Conservation (phyloP, 1,140 invertebrate species). For the Thaumetopoea pityocampa region DNA sequence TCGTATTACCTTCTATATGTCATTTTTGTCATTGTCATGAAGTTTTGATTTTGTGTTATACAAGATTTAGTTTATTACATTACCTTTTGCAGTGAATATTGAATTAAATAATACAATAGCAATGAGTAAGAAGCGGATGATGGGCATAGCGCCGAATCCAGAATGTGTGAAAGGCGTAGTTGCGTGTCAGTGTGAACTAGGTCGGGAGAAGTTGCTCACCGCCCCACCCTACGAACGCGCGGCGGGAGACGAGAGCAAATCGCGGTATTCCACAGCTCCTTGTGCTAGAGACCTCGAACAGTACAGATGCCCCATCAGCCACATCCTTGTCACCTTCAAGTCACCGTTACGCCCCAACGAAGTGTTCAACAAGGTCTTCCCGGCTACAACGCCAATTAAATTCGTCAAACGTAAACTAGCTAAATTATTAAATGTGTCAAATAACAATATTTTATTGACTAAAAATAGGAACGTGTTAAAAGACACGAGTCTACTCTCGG, state of each 20-base stretch:
- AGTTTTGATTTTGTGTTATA: too few species aligned
- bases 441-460: conserved; percentile 53
- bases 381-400: conserved; percentile 56
- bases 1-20: too few species aligned
- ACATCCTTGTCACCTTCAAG: conserved; percentile 56
- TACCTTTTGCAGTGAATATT: conserved; percentile 10
- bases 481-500: conserved; percentile 52
- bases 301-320: conserved; percentile 56
- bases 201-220: conserved; percentile 60
- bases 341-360: conserved; percentile 53
- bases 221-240: conserved; percentile 51
- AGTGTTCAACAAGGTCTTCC: conserved; percentile 63
- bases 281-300: conserved; percentile 46
- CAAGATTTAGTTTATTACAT: too few species aligned
- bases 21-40: too few species aligned
- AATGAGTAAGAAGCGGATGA: conserved; percentile 31
- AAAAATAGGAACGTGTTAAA: conserved; percentile 63
- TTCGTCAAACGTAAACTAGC: conserved; percentile 63
- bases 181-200: conserved; percentile 60
- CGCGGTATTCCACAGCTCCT: conserved; percentile 51
- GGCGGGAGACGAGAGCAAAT: conserved; percentile 35
- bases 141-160: conserved; percentile 41
- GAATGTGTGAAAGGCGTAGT: conserved; percentile 39
- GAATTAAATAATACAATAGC: conserved; percentile 12
- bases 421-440: conserved; percentile 56